phyloP scores from a whole-genome alignment of 2,888 invertebrate species.

The Drosophila suboccidentalis region DNA sequence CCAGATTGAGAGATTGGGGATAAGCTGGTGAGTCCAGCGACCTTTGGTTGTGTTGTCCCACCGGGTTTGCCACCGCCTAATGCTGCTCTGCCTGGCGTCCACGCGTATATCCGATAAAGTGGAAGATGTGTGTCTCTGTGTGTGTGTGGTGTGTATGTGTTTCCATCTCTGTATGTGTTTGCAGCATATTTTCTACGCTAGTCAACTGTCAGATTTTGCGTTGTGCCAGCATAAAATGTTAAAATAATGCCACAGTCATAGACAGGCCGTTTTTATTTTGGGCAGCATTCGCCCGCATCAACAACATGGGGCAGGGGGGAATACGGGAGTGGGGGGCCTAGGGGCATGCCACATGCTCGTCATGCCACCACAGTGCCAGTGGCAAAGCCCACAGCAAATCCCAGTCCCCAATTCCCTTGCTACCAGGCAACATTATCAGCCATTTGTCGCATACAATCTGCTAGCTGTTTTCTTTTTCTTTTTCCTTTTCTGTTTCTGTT shows the following conservation, averaged over 20 bases:
- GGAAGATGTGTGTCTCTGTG: conserved; percentile 5
- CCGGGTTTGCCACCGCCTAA: too few species aligned
- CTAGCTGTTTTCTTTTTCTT: conserved; percentile 64
- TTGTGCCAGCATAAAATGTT: conserved; percentile 82
- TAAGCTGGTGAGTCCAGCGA: too few species aligned
- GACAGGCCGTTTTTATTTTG: conserved; percentile 74
- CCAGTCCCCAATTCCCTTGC: conserved; percentile 37
- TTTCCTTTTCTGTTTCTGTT: conserved; percentile 19
- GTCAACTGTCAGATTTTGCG: conserved; percentile 81
- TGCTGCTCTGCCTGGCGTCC: too few species aligned
- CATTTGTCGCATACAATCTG: conserved; percentile 82
- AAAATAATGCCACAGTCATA: conserved; percentile 79
- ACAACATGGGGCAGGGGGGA: too few species aligned
- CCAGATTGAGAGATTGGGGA: too few species aligned
- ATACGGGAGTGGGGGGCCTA: background rate
- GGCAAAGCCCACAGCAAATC: conserved; percentile 18
- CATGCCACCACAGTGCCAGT: conserved; percentile 13
- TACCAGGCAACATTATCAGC: conserved; percentile 76
- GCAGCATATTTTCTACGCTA: conserved; percentile 79
- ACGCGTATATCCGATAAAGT: too few species aligned
- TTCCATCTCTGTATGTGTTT: background rate
- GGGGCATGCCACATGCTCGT: conserved; percentile 49
- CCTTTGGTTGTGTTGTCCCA: too few species aligned
- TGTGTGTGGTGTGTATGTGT: background rate
- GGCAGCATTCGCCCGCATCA: conserved; percentile 58